Conservation (phyloP, 2,113 vertebrate species). For the Motacilla tschutschensis region DNA sequence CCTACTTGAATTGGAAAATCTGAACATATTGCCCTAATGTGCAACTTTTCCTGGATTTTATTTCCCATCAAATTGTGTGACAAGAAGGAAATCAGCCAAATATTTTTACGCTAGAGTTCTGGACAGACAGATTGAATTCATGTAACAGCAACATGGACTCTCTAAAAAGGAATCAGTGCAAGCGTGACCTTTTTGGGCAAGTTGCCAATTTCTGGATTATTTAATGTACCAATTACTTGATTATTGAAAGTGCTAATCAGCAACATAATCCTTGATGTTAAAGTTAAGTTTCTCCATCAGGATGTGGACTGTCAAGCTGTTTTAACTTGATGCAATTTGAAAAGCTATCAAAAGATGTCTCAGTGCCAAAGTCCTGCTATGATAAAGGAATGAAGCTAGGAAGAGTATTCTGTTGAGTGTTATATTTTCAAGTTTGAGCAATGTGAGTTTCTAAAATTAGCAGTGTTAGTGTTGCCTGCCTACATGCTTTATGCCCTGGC, state of each 20-base stretch:
- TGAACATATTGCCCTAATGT: background rate
- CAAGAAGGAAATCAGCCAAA: conserved; percentile 49
- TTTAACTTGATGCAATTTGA: background rate
- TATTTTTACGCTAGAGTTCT: conserved; percentile 11
- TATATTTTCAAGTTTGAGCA: background rate
- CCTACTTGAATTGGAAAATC: background rate
- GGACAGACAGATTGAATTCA: conserved; percentile 34
- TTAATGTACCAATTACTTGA: conserved; percentile 47
- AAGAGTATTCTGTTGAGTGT: background rate
- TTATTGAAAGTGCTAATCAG: conserved; percentile 51
- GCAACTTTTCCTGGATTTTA: conserved; percentile 12
- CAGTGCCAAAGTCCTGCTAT: background rate
- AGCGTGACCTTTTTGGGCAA: background rate
- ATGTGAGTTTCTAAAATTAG: conserved; percentile 18
- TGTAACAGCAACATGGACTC: background rate
- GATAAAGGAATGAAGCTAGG: background rate
- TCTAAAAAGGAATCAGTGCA: conserved; percentile 14
- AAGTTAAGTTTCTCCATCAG: conserved; percentile 37
- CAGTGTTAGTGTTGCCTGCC: background rate
- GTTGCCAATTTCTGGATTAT: conserved; percentile 11
- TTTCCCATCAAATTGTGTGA: conserved; percentile 31
- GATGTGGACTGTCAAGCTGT: background rate
- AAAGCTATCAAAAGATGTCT: conserved; percentile 7
- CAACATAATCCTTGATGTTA: conserved; percentile 25
- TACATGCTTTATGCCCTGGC: background rate